Base-by-base conservation (phyloP, 2,888 invertebrate genomes). In the Chironomus riparius region DNA sequence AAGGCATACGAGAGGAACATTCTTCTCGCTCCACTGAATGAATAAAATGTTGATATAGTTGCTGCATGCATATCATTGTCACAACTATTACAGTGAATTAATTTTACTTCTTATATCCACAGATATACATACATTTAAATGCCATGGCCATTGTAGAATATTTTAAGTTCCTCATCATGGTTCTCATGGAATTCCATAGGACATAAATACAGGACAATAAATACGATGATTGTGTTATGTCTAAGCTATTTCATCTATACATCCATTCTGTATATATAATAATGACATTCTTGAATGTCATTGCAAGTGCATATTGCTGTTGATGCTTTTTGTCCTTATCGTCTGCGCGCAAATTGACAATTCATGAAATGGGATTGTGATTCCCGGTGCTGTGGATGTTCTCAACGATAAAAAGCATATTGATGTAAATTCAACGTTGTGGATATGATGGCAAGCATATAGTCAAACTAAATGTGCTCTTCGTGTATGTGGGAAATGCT, bases 341-440 rank as follows among this genome's bases (percentile, higher is more conserved):
- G 38, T 38, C 38, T 38, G 38, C 38, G 38, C 38, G 38, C 38
- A 38, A 68, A 69, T 69, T 69, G 70, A 70, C 50, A 70, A 70
- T 70, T 50, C 50, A 70, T 70, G 70, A 70, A 70, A 50, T 24
- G 70, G 50, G 70, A 70, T 56, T 10, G 68, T 56, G 15, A 56
- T 18, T 56, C 56, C 56, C 56, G n/a, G 7, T 56, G 15, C 56
- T 56, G 15, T 56, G 18, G 6, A 56, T 56, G 6, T 56, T 56
- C 7, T 38, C 38, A 38, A 10, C 38, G 38, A 10, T 38, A 38
- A 38, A 18, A 56, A 56, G 56, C 56, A 56, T 18, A 15, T 56
- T 56, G 56, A 56, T 18, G 56, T 56, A 15, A 18, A 38, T 38
- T 10, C 38, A 10, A 38, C 38, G 38, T 5, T 50, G 15, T 15